Evolutionary conservation across 1,140 invertebrate species (phyloP).

Genomic region (Pogonognathellus flavescens): DNA sequence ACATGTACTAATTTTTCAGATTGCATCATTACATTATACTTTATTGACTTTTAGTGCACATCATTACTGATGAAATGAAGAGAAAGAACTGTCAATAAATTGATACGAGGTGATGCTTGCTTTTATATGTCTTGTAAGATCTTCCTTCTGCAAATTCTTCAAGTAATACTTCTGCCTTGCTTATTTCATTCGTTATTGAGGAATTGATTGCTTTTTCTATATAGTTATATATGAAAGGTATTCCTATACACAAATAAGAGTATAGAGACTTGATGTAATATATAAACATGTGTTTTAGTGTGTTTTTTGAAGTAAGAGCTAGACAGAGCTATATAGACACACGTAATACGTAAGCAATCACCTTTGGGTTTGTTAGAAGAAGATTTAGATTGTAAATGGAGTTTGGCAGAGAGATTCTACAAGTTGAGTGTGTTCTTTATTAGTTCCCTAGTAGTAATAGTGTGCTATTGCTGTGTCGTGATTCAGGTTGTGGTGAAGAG

Average conservation of each 20-base stretch:
- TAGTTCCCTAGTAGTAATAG: too few relatives aligned
- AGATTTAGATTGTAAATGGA: neutral
- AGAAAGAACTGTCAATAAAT: slow-evolving; percentile 50
- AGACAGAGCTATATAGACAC: neutral
- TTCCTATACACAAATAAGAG: neutral
- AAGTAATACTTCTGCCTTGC: too few relatives aligned
- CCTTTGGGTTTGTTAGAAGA: slow-evolving; percentile 10
- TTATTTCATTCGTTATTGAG: neutral
- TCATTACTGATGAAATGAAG: slow-evolving; percentile 39
- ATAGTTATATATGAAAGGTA: neutral
- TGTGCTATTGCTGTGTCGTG: slow-evolving; percentile 27
- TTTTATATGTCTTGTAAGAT: neutral
- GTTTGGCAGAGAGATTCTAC: neutral
- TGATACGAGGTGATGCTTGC: neutral
- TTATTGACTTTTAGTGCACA: slow-evolving; percentile 6
- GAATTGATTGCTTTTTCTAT: slow-evolving; percentile 23
- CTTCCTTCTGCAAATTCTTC: too few relatives aligned
- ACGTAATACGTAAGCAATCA: neutral
- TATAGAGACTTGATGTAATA: too few relatives aligned
- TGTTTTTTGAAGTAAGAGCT: neutral
- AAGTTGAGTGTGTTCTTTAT: slow-evolving; percentile 17
- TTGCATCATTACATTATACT: slow-evolving; percentile 39
- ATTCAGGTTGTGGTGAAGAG: neutral
- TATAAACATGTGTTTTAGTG: neutral
- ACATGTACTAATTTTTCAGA: neutral